Base-by-base conservation (phyloP, 30 jellyfish, hydroid and myxozoan genomes). In the Nemopilema nomurai region DNA sequence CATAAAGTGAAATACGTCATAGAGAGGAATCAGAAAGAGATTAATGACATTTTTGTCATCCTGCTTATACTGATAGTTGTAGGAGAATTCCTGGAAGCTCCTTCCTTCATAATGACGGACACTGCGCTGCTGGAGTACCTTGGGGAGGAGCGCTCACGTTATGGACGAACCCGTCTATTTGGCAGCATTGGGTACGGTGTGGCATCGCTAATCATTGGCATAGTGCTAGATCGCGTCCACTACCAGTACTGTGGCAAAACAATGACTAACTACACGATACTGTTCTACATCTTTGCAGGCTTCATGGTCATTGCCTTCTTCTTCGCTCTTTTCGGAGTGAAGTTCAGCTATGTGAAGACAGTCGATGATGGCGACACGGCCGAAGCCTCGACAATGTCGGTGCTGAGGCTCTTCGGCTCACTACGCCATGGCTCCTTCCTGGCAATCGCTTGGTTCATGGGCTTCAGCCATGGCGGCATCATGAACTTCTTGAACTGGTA, bases 11-110 rank as follows among this genome's bases (percentile, higher is more conserved):
- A 78, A 30, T 94, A 89, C 63, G 85, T 72, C 65, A 94, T 94
- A 26, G 94, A 94, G 67, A 72, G 97, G 31, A 92, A 96, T 31
- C 89, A 81, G 19, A 67, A 79, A 22, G 99, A 96, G 66, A 71
- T 96, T 0, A 83, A 73, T 18, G 89, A 85, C 69, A 84, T 96
- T 65, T 96, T 96, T 63, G 77, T 87, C 65, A 77, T 96, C 18
- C 69, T 96, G 82, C 67, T 96, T 68, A 82, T 88, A 4, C 84
- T 96, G 71, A 96, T 89, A 18, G 94, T 90, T 21, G 90, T 87
- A 30, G 99, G 99, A 13, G 99, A 96, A 76, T 96, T 96, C 70
- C 79, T 96, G 50, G 99, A 96, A 69, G 99, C 99, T 1, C 99
- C 99, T n/a, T 76, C 99, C 19, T 92, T 96, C 65, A 90, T 92